Evolutionary conservation across 2,797 vertebrate genomes (phyloP).

Genomic region (Furcifer pardalis): DNA sequence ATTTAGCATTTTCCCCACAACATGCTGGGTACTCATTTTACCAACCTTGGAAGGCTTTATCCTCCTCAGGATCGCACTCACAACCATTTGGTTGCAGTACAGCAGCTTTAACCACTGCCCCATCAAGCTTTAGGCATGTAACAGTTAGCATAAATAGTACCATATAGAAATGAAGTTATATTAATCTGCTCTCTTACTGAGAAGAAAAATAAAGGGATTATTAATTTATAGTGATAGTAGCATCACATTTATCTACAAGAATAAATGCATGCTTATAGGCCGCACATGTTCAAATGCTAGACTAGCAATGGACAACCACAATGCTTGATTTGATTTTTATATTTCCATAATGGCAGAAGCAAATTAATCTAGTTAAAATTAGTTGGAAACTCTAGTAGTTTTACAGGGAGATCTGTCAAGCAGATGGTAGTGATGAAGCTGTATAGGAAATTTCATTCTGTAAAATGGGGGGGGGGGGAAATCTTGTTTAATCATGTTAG

Average conservation of each 20-base stretch:
- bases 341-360: constrained; percentile 44
- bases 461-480: constrained; percentile 6
- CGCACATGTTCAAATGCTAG: neutral
- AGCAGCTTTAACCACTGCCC: no score
- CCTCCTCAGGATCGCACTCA: no score
- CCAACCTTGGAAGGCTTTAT: no score
- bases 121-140: constrained; percentile 1
- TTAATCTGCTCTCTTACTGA: constrained; percentile 9
- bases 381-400: constrained; percentile 53
- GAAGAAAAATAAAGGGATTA: constrained; percentile 34
- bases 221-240: neutral
- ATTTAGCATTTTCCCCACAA: no score
- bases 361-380: constrained; percentile 56
- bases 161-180: constrained; percentile 21
- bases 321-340: constrained; percentile 43
- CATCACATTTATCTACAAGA: constrained; percentile 38
- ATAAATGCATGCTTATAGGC: constrained; percentile 28
- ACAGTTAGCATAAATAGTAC: constrained; percentile 36
- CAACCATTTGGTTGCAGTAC: no score
- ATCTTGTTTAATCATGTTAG: constrained; percentile 45
- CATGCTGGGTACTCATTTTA: no score
- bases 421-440: constrained; percentile 46
- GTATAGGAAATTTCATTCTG: constrained; percentile 53
- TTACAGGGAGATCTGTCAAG: constrained; percentile 41
- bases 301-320: constrained; percentile 5